Evolutionary conservation across 2,113 vertebrate species (phyloP), one percentile per base, ranked within the genome.

Genomic region (Ellobius talpinus): DNA sequence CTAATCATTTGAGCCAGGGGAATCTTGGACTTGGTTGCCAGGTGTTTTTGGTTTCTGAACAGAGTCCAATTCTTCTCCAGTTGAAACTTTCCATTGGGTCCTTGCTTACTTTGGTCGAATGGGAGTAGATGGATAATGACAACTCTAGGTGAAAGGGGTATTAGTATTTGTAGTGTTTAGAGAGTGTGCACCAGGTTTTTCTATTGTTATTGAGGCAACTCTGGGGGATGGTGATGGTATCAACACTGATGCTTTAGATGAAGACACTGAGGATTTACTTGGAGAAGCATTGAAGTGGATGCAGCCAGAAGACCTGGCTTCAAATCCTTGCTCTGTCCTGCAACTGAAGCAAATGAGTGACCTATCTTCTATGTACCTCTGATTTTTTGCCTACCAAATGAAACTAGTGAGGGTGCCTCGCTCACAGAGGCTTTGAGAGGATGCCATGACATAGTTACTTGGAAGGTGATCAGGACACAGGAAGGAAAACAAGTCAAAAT

Each of bases 21-120:
- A 93, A 76, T 76, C 76, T n/a, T 81, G 50, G 52, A 93, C 6
- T 55, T 61, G 81, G 9, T 36, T 23, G 78, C 36, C n/a, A n/a
- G 4, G 12, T 77, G 42, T 91, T 86, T 90, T 90, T 96, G 91
- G 47, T 24, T 92, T 82, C 90, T 95, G 86, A 92, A 33, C 16
- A 70, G 90, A 88, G 50, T 72, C 55, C 73, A 93, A 50, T 73
- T 96, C 73, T 90, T 12, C 19, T 85, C 5, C 55, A 13, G 14
- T 74, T 74, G 50, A 36, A 94, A 74, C 4, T 63, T 96, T 1
- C 3, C 31, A 47, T 58, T 45, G 79, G 31, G 92, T 87, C 52
- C 45, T 96, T 92, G 45, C 9, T 81, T 61, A 45, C 26, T 89
- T 93, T 68, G 90, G 29, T 79, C 47, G 9, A 45, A 87, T 55